Percentiles rank a stretch among this genome's conserved stretches.
phyloP scores from a whole-genome alignment of 2,113 vertebrate species.

The Sphyrna mokarran region DNA sequence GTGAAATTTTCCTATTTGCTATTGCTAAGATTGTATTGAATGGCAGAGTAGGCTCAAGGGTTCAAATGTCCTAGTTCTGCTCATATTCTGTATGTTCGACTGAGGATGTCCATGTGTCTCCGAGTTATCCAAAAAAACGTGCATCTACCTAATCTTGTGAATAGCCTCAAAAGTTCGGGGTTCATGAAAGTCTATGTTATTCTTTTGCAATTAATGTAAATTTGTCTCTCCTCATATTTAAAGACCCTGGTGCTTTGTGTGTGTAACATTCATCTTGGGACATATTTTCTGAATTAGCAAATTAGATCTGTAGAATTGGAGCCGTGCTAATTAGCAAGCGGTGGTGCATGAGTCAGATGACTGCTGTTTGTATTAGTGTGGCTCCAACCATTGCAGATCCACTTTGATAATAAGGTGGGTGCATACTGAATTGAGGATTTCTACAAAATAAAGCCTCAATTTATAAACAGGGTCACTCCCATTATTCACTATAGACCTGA shows the following conservation, averaged over 20 bases:
- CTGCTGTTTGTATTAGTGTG: constrained; percentile 12
- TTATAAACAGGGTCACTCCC: not conserved
- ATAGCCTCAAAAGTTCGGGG: not conserved
- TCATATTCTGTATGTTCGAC: too few species aligned
- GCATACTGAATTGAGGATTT: not conserved
- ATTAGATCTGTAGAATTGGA: constrained; percentile 8
- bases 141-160: not conserved
- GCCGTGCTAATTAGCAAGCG: constrained; percentile 17
- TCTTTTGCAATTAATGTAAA: not conserved
- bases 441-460: not conserved
- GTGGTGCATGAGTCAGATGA: not conserved
- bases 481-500: not conserved
- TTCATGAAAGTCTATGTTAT: not conserved
- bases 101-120: not conserved
- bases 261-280: not conserved
- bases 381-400: not conserved
- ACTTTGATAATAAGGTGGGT: not conserved
- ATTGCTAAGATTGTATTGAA: not conserved
- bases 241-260: not conserved
- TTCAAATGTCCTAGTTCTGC: too few species aligned
- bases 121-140: not conserved
- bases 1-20: not conserved
- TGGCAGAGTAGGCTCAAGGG: too few species aligned
- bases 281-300: constrained; percentile 21
- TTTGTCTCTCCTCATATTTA: not conserved